Percentiles rank a stretch among this genome's conserved stretches.
These are phyloP conservation scores for Echeneis naucrates DNA, from an alignment of 2,797 vertebrate species.

Conservation along the genomic window DNA sequence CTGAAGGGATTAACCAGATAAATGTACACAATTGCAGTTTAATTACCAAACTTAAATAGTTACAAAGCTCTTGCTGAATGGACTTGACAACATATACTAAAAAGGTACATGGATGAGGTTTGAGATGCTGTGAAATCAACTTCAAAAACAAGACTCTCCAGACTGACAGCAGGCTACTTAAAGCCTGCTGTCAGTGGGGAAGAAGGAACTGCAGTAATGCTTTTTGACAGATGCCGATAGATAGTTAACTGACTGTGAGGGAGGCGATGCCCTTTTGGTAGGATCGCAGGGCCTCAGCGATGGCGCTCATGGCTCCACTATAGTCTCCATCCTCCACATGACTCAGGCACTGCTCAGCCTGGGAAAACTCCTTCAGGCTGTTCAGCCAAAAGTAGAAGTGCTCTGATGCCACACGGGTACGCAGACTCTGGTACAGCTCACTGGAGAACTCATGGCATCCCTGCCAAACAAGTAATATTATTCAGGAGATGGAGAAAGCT, in stretches of 20 bases:
- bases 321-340: slow-evolving; percentile 91
- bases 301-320: slow-evolving; percentile 92
- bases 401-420: slow-evolving; percentile 96
- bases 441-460: slow-evolving; percentile 97
- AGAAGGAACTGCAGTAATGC: slow-evolving; percentile 14
- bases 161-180: slow-evolving; percentile 15
- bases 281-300: slow-evolving; percentile 93
- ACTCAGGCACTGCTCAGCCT: slow-evolving; percentile 94
- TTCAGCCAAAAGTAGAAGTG: slow-evolving; percentile 99
- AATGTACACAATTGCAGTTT: slow-evolving; percentile 9
- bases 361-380: slow-evolving; percentile 97
- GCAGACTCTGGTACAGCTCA: slow-evolving; percentile 95
- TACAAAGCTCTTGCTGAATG: background rate
- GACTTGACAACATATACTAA: slow-evolving; percentile 26
- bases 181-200: slow-evolving; percentile 8
- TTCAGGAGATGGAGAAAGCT: background rate
- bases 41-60: slow-evolving; percentile 4
- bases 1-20: slow-evolving; percentile 77
- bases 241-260: slow-evolving; percentile 89
- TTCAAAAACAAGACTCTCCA: background rate
- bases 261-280: slow-evolving; percentile 99
- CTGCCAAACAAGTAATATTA: slow-evolving; percentile 70
- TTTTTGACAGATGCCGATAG: slow-evolving; percentile 43
- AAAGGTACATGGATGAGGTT: slow-evolving; percentile 5
- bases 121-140: slow-evolving; percentile 16